Conservation (phyloP, 2,888 invertebrate genomes). For the Odontocolon sp. region DNA sequence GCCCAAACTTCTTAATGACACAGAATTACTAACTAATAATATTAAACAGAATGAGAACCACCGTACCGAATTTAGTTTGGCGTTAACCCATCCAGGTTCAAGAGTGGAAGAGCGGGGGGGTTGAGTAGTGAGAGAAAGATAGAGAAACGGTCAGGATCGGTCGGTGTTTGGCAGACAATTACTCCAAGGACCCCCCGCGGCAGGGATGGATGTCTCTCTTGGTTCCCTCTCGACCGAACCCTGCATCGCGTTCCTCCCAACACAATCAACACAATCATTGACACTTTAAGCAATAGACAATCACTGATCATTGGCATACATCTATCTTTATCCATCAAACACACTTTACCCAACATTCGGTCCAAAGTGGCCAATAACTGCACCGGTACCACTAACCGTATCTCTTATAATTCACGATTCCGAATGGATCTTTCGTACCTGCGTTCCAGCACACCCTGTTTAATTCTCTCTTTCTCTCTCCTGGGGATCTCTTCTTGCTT, state of each 20-base stretch:
- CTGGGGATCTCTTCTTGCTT: too few relatives aligned
- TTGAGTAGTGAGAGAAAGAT: constrained; percentile 42
- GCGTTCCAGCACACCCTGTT: constrained; percentile 37
- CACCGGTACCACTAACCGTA: too few relatives aligned
- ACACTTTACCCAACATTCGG: too few relatives aligned
- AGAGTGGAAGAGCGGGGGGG: constrained; percentile 54
- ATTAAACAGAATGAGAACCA: constrained; percentile 69
- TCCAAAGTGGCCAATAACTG: too few relatives aligned
- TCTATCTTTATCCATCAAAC: too few relatives aligned
- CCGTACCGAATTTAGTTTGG: constrained; percentile 71
- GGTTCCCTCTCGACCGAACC: constrained; percentile 59
- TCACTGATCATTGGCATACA: too few relatives aligned
- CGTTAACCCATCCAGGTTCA: constrained; percentile 73
- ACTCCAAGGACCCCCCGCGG: constrained; percentile 78
- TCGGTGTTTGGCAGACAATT: constrained; percentile 78
- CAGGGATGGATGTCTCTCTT: constrained; percentile 79
- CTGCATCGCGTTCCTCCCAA: constrained; percentile 41
- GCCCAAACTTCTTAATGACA: too few relatives aligned
- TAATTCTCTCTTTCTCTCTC: constrained; percentile 6
- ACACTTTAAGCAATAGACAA: too few relatives aligned
- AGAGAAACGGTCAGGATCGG: constrained; percentile 67
- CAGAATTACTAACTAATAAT: neutral
- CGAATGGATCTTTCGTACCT: constrained; percentile 49
- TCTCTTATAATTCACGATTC: constrained; percentile 25
- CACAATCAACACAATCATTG: too few relatives aligned